phyloP scores from a whole-genome alignment of 1,140 invertebrate species.

The Maniola jurtina region DNA sequence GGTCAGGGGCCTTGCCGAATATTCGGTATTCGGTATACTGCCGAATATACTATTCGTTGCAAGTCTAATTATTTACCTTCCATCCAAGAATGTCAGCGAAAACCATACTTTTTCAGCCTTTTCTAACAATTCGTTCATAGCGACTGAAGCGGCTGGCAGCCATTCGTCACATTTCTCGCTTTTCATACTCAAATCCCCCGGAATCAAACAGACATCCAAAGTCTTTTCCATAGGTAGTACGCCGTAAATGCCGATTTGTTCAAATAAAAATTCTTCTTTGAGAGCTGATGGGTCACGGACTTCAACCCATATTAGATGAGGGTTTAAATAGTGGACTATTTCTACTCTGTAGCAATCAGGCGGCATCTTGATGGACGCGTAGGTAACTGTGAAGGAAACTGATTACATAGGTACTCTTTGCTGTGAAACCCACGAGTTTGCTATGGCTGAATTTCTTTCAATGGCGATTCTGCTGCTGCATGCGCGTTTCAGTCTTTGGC shows the following conservation, averaged over 20 bases:
- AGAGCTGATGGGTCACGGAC: conserved; percentile 26
- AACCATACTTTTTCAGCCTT: conserved; percentile 48
- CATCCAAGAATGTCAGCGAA: conserved; percentile 46
- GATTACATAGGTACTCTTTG: too few species aligned
- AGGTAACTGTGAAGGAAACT: too few species aligned
- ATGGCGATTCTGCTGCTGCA: too few species aligned
- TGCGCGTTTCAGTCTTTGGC: too few species aligned
- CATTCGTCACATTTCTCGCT: conserved; percentile 39
- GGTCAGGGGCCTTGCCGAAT: too few species aligned
- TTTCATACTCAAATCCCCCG: conserved; percentile 23
- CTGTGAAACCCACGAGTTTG: too few species aligned
- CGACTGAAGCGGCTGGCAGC: conserved; percentile 37
- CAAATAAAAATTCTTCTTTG: conserved; percentile 41
- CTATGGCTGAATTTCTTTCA: too few species aligned
- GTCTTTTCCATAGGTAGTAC: conserved; percentile 47
- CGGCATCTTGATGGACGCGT: conserved; percentile 34
- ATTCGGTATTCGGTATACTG: too few species aligned
- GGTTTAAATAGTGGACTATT: conserved; percentile 55
- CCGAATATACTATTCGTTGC: too few species aligned
- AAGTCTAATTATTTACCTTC: too few species aligned
- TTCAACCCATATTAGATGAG: conserved; percentile 64
- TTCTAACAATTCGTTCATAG: conserved; percentile 41
- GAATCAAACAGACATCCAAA: conserved; percentile 36
- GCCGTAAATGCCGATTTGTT: conserved; percentile 67
- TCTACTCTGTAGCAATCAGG: conserved; percentile 51